Percentiles rank a stretch among this genome's conserved stretches.
Evolutionary conservation across 35 echinoderm and acorn worm genomes (phyloP).

Genomic region (Diadema setosum): DNA sequence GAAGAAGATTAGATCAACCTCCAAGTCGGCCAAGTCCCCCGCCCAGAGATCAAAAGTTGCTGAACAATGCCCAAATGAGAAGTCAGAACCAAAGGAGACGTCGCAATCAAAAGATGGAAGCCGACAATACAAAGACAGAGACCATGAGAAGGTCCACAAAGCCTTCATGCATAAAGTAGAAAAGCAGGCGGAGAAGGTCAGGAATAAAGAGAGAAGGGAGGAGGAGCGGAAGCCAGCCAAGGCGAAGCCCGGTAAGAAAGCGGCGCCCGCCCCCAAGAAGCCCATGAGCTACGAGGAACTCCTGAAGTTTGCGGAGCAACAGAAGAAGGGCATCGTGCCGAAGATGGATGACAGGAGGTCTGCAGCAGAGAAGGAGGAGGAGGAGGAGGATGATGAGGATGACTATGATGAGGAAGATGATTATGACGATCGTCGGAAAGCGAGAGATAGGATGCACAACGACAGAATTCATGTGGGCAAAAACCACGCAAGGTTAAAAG

Average conservation of each 20-base stretch:
- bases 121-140: constrained; percentile 34
- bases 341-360: background rate
- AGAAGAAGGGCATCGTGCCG: background rate
- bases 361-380: background rate
- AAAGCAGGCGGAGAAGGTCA: constrained; percentile 30
- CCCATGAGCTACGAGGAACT: constrained; percentile 72
- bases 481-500: background rate
- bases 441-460: background rate
- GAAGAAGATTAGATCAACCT: background rate
- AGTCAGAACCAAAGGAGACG: background rate
- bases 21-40: background rate
- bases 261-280: constrained; percentile 5
- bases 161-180: constrained; percentile 59
- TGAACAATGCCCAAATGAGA: background rate
- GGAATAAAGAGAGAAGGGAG: background rate
- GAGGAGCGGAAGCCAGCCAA: background rate
- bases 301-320: constrained; percentile 48
- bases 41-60: background rate
- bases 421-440: background rate
- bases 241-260: constrained; percentile 17
- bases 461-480: background rate
- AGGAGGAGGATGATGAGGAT: background rate
- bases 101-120: constrained; percentile 23
- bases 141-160: constrained; percentile 57
- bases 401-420: background rate